phyloP scores from a whole-genome alignment of 1,140 invertebrate species.

The Caenorhabditis elegans region WBcel235 BX284606.5:12804501-12805000 shows the following conservation, averaged over 20 bases:
- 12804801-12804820: slow-evolving; percentile 13
- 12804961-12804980: neutral
- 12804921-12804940: neutral
- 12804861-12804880: slow-evolving; percentile 14
- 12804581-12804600: neutral
- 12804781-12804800: neutral
- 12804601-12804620: neutral
- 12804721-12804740: neutral
- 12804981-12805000: neutral
- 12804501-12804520: neutral
- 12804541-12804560: neutral
- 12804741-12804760: neutral
- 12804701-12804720: too few relatives aligned
- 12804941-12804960: neutral
- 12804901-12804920: neutral
- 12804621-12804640: neutral
- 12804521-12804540: neutral
- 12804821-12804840: neutral
- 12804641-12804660: neutral
- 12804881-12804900: neutral
- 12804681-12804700: neutral
- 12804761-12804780: neutral
- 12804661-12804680: neutral
- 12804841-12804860: neutral
- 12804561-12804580: neutral